phyloP scores from a whole-genome alignment of 2,113 vertebrate species.

The Corythornis cristatus region DNA sequence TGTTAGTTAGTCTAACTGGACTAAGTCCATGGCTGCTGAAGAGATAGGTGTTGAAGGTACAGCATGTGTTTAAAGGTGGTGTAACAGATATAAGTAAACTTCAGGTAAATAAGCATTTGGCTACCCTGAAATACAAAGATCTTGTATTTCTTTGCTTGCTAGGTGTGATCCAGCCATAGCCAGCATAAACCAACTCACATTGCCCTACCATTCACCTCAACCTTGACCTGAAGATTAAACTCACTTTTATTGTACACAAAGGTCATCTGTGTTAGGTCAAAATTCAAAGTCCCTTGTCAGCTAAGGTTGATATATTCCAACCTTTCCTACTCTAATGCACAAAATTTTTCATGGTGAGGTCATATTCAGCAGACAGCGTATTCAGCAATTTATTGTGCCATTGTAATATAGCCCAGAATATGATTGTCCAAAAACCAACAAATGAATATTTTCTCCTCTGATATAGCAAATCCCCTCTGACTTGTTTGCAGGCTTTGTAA shows the following conservation, averaged over 20 bases:
- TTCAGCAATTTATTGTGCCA: constrained; percentile 80
- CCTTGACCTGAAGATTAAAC: constrained; percentile 84
- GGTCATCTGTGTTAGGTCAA: constrained; percentile 82
- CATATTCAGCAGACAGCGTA: constrained; percentile 81
- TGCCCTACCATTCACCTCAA: constrained; percentile 73
- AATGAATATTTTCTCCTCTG: constrained; percentile 71
- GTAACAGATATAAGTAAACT: constrained; percentile 5
- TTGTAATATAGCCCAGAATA: constrained; percentile 73
- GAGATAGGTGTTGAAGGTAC: neutral
- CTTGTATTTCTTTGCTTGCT: constrained; percentile 40
- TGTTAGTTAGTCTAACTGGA: neutral
- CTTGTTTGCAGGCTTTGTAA: constrained; percentile 48
- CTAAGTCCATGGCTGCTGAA: constrained; percentile 21
- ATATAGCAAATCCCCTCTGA: constrained; percentile 45
- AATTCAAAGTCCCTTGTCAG: constrained; percentile 84
- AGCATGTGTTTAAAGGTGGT: neutral
- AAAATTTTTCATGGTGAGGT: constrained; percentile 85
- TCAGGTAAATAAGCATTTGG: constrained; percentile 49
- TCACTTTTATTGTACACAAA: constrained; percentile 82
- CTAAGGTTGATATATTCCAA: constrained; percentile 85
- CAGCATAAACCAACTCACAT: constrained; percentile 27
- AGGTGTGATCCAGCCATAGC: constrained; percentile 43
- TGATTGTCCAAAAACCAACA: constrained; percentile 72
- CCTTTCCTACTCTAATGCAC: constrained; percentile 80
- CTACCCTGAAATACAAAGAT: constrained; percentile 25